A percentile compares a stretch with the other conserved stretches of the same genome.
Conservation (phyloP, 2,113 vertebrate species). For the Myotis lucifugus region DNA sequence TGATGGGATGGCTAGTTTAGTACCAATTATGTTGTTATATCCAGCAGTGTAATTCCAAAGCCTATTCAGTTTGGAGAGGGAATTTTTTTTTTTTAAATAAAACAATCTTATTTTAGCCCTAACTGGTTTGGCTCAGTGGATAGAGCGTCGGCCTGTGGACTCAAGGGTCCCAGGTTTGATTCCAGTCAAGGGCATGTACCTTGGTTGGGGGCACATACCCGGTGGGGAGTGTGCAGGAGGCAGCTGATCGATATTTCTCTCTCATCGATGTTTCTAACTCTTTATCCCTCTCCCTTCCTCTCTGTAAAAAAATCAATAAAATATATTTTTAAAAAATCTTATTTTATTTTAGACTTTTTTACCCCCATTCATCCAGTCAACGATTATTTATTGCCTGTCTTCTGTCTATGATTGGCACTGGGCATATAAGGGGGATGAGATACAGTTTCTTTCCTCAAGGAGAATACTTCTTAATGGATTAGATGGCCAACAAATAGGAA, state of each 20-base stretch:
- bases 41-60: not conserved
- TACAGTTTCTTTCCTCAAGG: not conserved
- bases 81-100: slow-evolving; percentile 4
- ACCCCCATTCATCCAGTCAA: not conserved
- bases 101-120: not conserved
- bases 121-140: no score
- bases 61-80: not conserved
- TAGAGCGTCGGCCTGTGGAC: no score
- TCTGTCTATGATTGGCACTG: not conserved
- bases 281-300: no score
- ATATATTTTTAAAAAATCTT: not conserved
- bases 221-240: no score
- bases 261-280: no score
- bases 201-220: no score
- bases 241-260: no score
- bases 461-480: not conserved
- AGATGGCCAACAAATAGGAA: not conserved
- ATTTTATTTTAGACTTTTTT: not conserved
- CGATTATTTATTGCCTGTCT: not conserved
- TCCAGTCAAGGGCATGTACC: no score
- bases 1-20: not conserved
- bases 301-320: no score
- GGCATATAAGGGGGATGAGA: not conserved
- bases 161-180: no score
- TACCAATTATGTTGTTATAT: not conserved